A percentile compares a stretch with the other conserved stretches of the same genome.
phyloP scores from a whole-genome alignment of 2,113 vertebrate species.

The Epinephelus lanceolatus region DNA sequence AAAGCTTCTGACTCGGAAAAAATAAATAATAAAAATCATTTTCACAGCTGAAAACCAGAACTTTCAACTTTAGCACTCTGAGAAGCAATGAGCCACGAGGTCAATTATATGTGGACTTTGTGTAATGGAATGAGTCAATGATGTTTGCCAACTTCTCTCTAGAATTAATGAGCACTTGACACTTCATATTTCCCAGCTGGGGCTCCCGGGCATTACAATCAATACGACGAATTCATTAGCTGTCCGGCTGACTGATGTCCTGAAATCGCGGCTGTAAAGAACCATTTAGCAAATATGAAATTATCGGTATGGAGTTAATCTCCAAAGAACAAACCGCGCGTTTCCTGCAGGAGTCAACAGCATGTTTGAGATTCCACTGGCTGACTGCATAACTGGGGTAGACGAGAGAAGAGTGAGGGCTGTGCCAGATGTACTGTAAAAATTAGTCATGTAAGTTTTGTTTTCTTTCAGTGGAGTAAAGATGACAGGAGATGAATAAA shows the following conservation, averaged over 20 bases:
- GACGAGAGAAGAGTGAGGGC: background rate
- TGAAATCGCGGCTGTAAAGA: constrained; percentile 58
- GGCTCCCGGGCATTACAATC: constrained; percentile 72
- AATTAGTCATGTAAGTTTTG: constrained; percentile 47
- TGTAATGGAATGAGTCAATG: constrained; percentile 78
- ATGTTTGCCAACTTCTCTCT: constrained; percentile 73
- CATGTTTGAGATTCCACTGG: constrained; percentile 18
- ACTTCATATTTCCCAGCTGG: constrained; percentile 75
- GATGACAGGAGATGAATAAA: constrained; percentile 26
- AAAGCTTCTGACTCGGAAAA: background rate
- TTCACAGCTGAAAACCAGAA: constrained; percentile 41
- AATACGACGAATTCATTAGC: constrained; percentile 80
- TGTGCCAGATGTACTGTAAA: constrained; percentile 40
- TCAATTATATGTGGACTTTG: constrained; percentile 77
- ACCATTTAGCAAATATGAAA: constrained; percentile 76
- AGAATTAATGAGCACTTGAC: constrained; percentile 79
- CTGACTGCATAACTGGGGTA: constrained; percentile 7
- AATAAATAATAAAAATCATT: constrained; percentile 5
- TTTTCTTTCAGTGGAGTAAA: constrained; percentile 40
- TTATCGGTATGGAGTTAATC: constrained; percentile 68
- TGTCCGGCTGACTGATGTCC: constrained; percentile 71
- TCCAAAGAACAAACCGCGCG: constrained; percentile 62
- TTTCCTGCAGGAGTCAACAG: constrained; percentile 45
- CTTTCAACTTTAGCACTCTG: constrained; percentile 47
- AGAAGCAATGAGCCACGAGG: constrained; percentile 69